Conservation (phyloP, 1,140 invertebrate genomes). For the Scylla paramamosain region DNA sequence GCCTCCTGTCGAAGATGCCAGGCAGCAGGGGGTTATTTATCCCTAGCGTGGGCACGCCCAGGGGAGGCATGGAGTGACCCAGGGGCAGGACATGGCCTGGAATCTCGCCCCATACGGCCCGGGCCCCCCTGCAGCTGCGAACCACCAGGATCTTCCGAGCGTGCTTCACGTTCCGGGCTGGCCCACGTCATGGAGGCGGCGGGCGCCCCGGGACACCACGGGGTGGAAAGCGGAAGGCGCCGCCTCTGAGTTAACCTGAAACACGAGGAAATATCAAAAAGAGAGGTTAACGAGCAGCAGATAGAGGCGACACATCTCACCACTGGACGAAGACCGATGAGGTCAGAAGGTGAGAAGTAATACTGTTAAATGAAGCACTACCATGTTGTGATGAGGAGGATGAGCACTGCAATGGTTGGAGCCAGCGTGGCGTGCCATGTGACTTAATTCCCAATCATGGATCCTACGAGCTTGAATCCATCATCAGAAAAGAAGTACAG, state of each 20-base stretch:
- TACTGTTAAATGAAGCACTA: too few relatives aligned
- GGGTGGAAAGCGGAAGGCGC: conserved; percentile 68
- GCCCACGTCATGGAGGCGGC: conserved; percentile 46
- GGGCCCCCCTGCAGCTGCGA: conserved; percentile 65
- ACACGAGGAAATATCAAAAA: background rate
- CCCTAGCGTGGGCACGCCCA: conserved; percentile 59
- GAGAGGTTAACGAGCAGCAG: too few relatives aligned
- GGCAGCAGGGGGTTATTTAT: conserved; percentile 72
- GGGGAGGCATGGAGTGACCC: conserved; percentile 66
- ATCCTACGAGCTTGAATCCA: too few relatives aligned
- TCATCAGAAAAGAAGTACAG: too few relatives aligned
- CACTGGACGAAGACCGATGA: too few relatives aligned
- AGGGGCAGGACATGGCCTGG: conserved; percentile 58
- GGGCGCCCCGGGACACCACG: conserved; percentile 64
- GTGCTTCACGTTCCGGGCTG: conserved; percentile 72
- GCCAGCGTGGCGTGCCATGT: too few relatives aligned
- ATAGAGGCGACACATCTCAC: too few relatives aligned
- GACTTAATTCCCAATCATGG: too few relatives aligned
- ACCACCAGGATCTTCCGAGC: conserved; percentile 73
- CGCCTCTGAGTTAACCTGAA: conserved; percentile 63
- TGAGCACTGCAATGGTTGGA: too few relatives aligned
- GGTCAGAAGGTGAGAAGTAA: too few relatives aligned
- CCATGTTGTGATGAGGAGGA: too few relatives aligned
- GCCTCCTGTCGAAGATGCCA: conserved; percentile 73
- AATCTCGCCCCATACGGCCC: conserved; percentile 26